Base-by-base conservation (phyloP, 2,113 vertebrate genomes). In the Neomonachus schauinslandi region DNA sequence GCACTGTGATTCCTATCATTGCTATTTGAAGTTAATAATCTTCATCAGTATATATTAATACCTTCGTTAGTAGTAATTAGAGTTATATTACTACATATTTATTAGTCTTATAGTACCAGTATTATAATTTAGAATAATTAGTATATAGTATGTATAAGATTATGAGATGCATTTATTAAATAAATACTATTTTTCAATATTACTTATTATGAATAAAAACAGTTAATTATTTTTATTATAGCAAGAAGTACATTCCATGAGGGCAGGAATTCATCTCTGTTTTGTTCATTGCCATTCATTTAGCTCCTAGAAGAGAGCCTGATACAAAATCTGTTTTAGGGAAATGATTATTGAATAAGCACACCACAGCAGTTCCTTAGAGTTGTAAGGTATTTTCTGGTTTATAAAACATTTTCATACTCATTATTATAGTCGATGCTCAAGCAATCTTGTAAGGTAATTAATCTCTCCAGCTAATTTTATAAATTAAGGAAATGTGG, bases 331-430 rank as follows among this genome's bases (percentile, higher is more conserved):
- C 11, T 83, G 3, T 49, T 85, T 51, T 76, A 55, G 61, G 63
- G 59, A 79, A 86, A 16, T 77, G 36, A 81, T 6, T 53, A 9
- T 21, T 93, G 7, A 65, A 77, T 71, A 69, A 85, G 42, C 18
- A 88, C 9, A 46, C 1, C 91, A 57, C 1, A 80, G 46, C 31
- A 82, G 79, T 42, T 74, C 42, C 21, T 84, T 65, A 61, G 2
- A 7, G 6, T 33, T 55, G 1, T 21, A 76, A 65, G 10, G 6
- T 46, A 94, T 51, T 95, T 77, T 80, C 61, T 21, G 5, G 8
- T 76, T 94, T 63, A 59, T 49, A 67, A 89, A 91, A 82, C 46
- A 96, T 96, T 80, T 94, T 85, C 63, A 95, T 13, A 77, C 12
- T 92, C 46, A 49, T 36, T 71, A 31, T 71, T 93, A 42, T 36